A percentile compares a stretch with the other conserved stretches of the same genome.
phyloP scores from a whole-genome alignment of 2,888 invertebrate genomes.

The Scaeva pyrastri region DNA sequence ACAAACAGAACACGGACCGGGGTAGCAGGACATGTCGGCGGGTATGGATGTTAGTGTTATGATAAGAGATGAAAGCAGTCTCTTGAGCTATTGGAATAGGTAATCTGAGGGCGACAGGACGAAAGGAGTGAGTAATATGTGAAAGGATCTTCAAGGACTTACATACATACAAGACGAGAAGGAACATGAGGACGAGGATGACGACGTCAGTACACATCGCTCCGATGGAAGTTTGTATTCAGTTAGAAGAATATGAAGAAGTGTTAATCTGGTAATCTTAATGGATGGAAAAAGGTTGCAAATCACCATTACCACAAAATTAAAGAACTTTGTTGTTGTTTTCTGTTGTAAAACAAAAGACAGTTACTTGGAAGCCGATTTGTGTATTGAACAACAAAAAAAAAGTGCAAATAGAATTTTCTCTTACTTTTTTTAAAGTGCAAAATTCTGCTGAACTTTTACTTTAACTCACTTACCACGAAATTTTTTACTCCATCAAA shows the following conservation, averaged over 20 bases:
- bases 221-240: constrained; percentile 61
- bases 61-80: constrained; percentile 42
- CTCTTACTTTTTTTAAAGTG: too few relatives aligned
- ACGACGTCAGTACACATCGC: too few relatives aligned
- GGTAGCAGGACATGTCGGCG: too few relatives aligned
- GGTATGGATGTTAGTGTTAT: too few relatives aligned
- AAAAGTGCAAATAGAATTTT: too few relatives aligned
- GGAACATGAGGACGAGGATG: too few relatives aligned
- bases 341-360: too few relatives aligned
- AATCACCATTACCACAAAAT: constrained; percentile 59
- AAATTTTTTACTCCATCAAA: too few relatives aligned
- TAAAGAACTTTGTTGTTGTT: constrained; percentile 35
- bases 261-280: constrained; percentile 67
- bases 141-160: constrained; percentile 53
- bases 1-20: not conserved
- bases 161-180: not conserved
- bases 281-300: constrained; percentile 47
- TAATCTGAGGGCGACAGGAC: constrained; percentile 24
- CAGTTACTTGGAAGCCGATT: too few relatives aligned
- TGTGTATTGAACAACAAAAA: too few relatives aligned
- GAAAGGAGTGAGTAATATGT: constrained; percentile 17
- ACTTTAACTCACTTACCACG: too few relatives aligned
- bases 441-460: too few relatives aligned
- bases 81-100: constrained; percentile 48
- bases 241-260: constrained; percentile 54